Evolutionary conservation across 2,113 vertebrate genomes (phyloP), one percentile per base, ranked within the genome.

Genomic region (Ursus arctos): DNA sequence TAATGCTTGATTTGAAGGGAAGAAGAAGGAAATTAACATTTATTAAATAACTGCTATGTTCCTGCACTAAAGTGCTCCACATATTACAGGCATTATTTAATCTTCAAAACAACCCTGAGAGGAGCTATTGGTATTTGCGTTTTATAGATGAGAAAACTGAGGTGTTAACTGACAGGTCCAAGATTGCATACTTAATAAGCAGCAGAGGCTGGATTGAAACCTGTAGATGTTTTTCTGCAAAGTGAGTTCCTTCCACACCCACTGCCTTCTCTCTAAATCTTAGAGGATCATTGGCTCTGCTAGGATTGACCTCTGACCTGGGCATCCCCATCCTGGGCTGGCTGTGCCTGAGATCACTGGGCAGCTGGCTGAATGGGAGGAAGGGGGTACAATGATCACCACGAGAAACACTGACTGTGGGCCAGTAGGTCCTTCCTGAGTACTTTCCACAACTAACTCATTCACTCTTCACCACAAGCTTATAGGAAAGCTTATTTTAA

Each of bases 21-120:
- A 97, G 91, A 88, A 71, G 47, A 91, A 96, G 53, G 97, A 97
- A 97, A 98, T 98, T 96, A 98, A 98, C 97, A 97, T 97, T 97
- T 98, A 98, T 97, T 95, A 97, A 97, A 97, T 97, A 98, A 98
- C 94, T 59, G 87, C 91, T 92, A 89, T 88, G 91, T 79, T 96
- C 96, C 88, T 1, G 0, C 91, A 63, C 88, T 67, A 40, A 95
- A 93, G 95, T 92, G 88, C 59, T 95, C 76, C 81, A 91, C 71
- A 94, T 59, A 97, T 95, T 93, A 97, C 18, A 84, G 88, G n/a
- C 91, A 88, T 97, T 93, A 98, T 95, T 98, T 95, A 97, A 97
- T 97, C 96, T 97, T 96, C 95, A 82, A 85, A 98, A 97, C 77
- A 97, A 93, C 67, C 91, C 95, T 79, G 88, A 97, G 92, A 97